These are phyloP conservation scores for Drosophila carrolli DNA, from an alignment of 1,140 invertebrate genomes.

Conservation along the genomic window DNA sequence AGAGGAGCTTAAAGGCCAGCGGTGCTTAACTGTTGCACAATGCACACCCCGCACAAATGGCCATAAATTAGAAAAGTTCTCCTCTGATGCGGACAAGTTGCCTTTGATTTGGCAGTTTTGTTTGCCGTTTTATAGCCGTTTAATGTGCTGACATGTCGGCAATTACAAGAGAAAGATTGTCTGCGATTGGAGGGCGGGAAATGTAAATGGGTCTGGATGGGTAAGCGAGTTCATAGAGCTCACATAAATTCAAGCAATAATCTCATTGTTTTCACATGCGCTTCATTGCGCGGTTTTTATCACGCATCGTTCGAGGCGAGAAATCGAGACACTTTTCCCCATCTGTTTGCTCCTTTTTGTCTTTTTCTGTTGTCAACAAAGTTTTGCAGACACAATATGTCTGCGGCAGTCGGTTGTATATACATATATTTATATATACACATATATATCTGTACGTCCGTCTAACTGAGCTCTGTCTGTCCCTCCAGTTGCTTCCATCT, in stretches of 20 bases:
- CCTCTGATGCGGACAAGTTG: conserved; percentile 68
- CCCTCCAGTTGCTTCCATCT: conserved; percentile 61
- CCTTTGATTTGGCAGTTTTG: conserved; percentile 75
- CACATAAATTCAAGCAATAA: conserved; percentile 78
- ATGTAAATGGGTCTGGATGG: conserved; percentile 10
- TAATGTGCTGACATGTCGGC: conserved; percentile 81
- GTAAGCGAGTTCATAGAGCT: conserved; percentile 45
- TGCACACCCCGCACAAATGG: conserved; percentile 24
- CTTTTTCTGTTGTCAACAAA: conserved; percentile 71
- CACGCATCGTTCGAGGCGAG: conserved; percentile 34
- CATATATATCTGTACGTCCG: conserved; percentile 6
- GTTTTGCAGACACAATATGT: conserved; percentile 81
- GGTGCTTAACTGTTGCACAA: conserved; percentile 76
- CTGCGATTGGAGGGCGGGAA: conserved; percentile 5
- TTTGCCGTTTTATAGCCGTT: conserved; percentile 73
- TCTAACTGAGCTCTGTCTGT: conserved; percentile 23
- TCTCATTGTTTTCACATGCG: conserved; percentile 80
- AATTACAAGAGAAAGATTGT: conserved; percentile 64
- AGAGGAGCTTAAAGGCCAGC: conserved; percentile 50
- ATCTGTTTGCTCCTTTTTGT: conserved; percentile 42
- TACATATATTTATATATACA: conserved; percentile 35
- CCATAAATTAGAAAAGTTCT: conserved; percentile 78
- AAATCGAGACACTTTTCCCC: conserved; percentile 56
- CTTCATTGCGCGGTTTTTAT: conserved; percentile 70
- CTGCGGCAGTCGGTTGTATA: conserved; percentile 57